These are phyloP conservation scores for Palaemon carinicauda DNA, from an alignment of 1,140 invertebrate genomes.

Conservation along the genomic window DNA sequence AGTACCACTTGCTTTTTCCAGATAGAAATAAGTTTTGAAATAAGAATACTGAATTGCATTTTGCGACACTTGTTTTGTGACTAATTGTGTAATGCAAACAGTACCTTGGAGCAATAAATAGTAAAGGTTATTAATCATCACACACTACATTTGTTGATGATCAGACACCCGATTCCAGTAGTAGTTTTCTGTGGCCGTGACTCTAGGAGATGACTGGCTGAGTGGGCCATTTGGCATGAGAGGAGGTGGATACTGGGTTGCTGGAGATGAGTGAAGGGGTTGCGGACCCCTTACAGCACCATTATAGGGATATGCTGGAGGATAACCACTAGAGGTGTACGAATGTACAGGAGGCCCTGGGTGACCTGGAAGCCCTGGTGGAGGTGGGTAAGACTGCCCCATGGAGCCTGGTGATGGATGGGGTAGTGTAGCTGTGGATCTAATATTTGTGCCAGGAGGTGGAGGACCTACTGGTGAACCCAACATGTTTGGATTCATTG, in stretches of 20 bases:
- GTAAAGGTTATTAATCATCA: no score
- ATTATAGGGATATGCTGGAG: slow-evolving; percentile 49
- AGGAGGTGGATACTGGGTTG: slow-evolving; percentile 53
- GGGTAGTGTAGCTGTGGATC: slow-evolving; percentile 57
- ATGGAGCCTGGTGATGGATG: slow-evolving; percentile 51
- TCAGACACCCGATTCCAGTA: slow-evolving; percentile 54
- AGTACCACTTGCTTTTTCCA: neutral
- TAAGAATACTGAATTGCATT: neutral
- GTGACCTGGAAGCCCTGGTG: slow-evolving; percentile 18
- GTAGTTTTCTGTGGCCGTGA: slow-evolving; percentile 43
- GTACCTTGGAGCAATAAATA: no score
- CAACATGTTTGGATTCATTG: slow-evolving; percentile 52
- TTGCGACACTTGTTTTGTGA: slow-evolving; percentile 24
- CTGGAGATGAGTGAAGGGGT: slow-evolving; percentile 56
- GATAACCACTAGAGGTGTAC: slow-evolving; percentile 41
- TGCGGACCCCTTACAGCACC: slow-evolving; percentile 44
- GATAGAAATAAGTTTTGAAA: neutral
- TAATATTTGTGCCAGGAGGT: slow-evolving; percentile 57
- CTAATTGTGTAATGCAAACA: slow-evolving; percentile 22
- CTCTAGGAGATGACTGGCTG: slow-evolving; percentile 58
- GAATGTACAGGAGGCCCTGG: slow-evolving; percentile 47
- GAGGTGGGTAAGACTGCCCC: slow-evolving; percentile 34
- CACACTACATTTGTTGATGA: slow-evolving; percentile 30
- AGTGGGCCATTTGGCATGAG: slow-evolving; percentile 57
- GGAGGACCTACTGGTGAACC: slow-evolving; percentile 58